Evolutionary conservation across 2,888 invertebrate species (phyloP).

Genomic region (Drosophila neotestacea): DNA sequence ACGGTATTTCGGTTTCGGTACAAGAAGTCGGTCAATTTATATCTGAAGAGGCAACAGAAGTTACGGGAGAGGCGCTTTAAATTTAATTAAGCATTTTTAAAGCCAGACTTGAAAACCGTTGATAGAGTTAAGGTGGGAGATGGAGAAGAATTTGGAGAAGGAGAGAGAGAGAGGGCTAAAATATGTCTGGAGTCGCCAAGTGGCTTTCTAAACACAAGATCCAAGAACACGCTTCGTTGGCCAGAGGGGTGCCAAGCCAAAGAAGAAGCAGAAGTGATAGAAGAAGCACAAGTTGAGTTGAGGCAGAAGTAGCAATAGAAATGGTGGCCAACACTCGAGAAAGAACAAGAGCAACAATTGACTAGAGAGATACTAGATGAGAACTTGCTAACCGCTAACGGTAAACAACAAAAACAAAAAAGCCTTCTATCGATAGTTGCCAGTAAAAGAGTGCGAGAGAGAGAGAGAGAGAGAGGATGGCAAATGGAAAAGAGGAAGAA

Average conservation of each 20-base stretch:
- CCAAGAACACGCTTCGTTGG: constrained; percentile 72
- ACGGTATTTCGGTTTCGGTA: constrained; percentile 66
- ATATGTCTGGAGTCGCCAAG: constrained; percentile 59
- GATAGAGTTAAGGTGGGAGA: constrained; percentile 10
- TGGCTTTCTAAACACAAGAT: constrained; percentile 73
- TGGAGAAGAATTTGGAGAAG: background rate
- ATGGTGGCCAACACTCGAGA: constrained; percentile 51
- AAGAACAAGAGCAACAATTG: constrained; percentile 32
- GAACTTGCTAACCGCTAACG: constrained; percentile 65
- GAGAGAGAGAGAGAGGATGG: background rate
- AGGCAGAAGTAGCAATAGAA: constrained; percentile 5
- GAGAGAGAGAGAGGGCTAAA: background rate
- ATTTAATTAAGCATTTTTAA: constrained; percentile 72
- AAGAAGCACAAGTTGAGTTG: background rate
- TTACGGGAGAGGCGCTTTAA: constrained; percentile 52
- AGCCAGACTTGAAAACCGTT: constrained; percentile 28
- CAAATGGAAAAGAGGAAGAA: background rate
- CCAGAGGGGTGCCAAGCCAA: constrained; percentile 23
- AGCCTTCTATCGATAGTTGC: constrained; percentile 62
- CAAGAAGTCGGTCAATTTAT: constrained; percentile 75
- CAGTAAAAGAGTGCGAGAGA: constrained; percentile 3
- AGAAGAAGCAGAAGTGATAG: constrained; percentile 13
- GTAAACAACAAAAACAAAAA: constrained; percentile 67
- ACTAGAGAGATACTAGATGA: constrained; percentile 30
- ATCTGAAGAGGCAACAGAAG: constrained; percentile 20